phyloP scores from a whole-genome alignment of 35 echinoderm and acorn worm genomes.

The Eucidaris tribuloides region DNA sequence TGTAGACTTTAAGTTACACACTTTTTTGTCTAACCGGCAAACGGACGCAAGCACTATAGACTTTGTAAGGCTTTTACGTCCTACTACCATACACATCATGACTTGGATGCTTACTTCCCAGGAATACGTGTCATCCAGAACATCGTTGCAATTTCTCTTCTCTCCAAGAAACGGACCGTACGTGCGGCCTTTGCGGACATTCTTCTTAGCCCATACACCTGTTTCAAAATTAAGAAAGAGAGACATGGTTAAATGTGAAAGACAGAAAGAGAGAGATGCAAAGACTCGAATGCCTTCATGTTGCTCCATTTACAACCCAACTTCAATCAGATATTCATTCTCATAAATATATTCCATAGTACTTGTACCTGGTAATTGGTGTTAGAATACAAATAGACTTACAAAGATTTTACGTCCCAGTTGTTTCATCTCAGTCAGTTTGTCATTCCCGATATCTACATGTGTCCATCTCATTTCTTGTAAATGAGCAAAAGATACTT shows the following conservation, averaged over 20 bases:
- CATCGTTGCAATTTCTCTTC: slow-evolving; percentile 48
- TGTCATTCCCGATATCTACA: no score
- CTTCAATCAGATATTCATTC: not conserved
- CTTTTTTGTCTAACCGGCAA: no score
- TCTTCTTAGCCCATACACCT: slow-evolving; percentile 72
- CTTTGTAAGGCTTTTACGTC: no score
- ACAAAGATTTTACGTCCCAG: no score
- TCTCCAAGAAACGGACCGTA: slow-evolving; percentile 74
- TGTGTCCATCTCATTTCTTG: no score
- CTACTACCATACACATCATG: no score
- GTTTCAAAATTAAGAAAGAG: not conserved
- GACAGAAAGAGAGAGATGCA: not conserved
- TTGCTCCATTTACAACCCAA: not conserved
- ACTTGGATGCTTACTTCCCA: slow-evolving; percentile 90
- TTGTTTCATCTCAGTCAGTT: no score
- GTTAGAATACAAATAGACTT: no score
- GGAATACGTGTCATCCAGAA: slow-evolving; percentile 57
- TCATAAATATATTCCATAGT: not conserved
- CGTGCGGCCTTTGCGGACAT: slow-evolving; percentile 38
- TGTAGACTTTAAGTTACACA: no score
- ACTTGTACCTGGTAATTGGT: not conserved
- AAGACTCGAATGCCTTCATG: not conserved
- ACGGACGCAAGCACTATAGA: no score
- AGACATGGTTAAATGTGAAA: not conserved
- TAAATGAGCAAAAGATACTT: no score